Evolutionary conservation across 2,797 vertebrate genomes (phyloP).

Genomic region (Discoglossus pictus): DNA sequence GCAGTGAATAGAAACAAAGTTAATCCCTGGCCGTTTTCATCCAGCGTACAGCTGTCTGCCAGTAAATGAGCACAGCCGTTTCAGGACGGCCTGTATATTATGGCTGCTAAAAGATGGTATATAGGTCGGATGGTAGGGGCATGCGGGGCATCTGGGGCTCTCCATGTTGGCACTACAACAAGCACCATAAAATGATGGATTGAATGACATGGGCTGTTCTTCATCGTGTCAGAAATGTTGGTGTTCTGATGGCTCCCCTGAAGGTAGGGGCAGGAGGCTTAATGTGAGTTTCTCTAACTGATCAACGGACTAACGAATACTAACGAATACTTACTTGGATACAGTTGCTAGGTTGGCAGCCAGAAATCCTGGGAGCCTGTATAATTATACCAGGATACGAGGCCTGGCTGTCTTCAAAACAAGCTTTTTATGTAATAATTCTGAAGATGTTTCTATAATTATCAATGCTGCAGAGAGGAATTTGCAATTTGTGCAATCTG

Average conservation of each 20-base stretch:
- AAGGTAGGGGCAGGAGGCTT: conserved; percentile 52
- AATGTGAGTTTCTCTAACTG: conserved; percentile 63
- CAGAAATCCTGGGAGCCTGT: conserved; percentile 64
- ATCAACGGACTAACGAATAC: conserved; percentile 65
- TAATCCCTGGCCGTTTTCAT: conserved; percentile 80
- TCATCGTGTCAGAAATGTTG: conserved; percentile 81
- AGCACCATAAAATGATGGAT: conserved; percentile 62
- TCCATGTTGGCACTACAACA: conserved; percentile 56
- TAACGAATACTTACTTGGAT: too few relatives aligned
- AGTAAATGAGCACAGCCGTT: conserved; percentile 69
- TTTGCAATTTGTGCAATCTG: conserved; percentile 22
- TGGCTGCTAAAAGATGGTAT: conserved; percentile 64
- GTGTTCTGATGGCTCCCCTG: conserved; percentile 65
- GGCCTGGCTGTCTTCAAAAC: conserved; percentile 60
- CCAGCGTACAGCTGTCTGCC: conserved; percentile 68
- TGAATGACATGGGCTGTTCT: conserved; percentile 82
- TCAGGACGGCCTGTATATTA: conserved; percentile 62
- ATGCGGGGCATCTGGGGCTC: conserved; percentile 54
- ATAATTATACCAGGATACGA: conserved; percentile 63
- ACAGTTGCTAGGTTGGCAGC: conserved; percentile 76
- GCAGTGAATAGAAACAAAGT: conserved; percentile 65
- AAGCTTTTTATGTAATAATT: conserved; percentile 49
- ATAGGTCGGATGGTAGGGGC: conserved; percentile 49
- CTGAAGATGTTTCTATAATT: conserved; percentile 39
- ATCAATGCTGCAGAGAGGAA: conserved; percentile 18